phyloP scores from a whole-genome alignment of 2,797 vertebrate genomes.

The Takifugu rubripes region DNA sequence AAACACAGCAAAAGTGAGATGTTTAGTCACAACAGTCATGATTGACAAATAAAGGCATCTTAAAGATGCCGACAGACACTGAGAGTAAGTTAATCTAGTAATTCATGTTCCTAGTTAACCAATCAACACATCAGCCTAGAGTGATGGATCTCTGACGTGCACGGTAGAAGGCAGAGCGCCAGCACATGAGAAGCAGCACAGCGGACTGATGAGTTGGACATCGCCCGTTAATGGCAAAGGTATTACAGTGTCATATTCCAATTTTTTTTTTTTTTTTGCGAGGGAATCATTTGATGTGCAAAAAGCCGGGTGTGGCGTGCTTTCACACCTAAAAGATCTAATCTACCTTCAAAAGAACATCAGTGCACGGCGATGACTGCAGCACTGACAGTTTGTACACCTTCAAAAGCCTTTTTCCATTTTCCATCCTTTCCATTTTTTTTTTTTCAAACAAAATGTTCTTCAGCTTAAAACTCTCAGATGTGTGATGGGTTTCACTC shows the following conservation, averaged over 20 bases:
- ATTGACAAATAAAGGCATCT: no score
- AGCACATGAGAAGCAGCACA: conserved; percentile 44
- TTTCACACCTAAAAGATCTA: conserved; percentile 66
- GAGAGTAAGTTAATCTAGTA: no score
- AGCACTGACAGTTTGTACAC: conserved; percentile 49
- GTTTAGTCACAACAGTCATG: no score
- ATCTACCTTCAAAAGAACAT: conserved; percentile 64
- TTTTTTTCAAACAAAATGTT: conserved; percentile 48
- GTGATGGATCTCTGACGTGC: conserved; percentile 42
- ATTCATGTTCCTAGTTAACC: no score
- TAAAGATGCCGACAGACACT: background rate
- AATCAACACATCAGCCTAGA: no score
- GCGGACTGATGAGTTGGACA: conserved; percentile 37
- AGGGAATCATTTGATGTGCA: conserved; percentile 58
- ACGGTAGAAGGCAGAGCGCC: conserved; percentile 37
- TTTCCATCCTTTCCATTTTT: conserved; percentile 23
- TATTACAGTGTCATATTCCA: conserved; percentile 27
- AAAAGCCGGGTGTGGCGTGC: conserved; percentile 54
- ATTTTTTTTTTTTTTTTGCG: conserved; percentile 50
- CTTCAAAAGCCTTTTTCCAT: conserved; percentile 51
- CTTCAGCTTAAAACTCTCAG: conserved; percentile 49
- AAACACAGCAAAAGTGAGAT: no score
- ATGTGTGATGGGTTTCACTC: conserved; percentile 57
- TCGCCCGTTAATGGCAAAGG: conserved; percentile 40
- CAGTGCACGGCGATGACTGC: conserved; percentile 45